phyloP scores from a whole-genome alignment of 2,888 invertebrate genomes.

The Cataglyphis rosenhaueri region DNA sequence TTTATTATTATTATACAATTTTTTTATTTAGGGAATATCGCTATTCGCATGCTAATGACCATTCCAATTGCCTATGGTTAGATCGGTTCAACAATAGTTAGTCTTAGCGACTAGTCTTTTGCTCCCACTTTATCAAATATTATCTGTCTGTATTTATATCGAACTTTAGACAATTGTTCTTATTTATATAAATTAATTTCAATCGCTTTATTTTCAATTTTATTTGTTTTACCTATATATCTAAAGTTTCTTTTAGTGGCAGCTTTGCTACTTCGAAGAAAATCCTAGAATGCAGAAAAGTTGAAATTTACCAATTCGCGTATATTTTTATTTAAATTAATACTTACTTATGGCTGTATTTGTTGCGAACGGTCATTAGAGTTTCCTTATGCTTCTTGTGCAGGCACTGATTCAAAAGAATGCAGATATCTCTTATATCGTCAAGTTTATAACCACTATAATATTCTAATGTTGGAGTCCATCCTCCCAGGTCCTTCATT shows the following conservation, averaged over 20 bases:
- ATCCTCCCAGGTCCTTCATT: constrained; percentile 92
- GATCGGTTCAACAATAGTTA: constrained; percentile 50
- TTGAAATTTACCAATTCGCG: constrained; percentile 26
- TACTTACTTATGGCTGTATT: constrained; percentile 95
- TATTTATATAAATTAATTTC: constrained; percentile 37
- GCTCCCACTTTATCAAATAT: neutral
- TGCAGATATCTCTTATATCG: constrained; percentile 91
- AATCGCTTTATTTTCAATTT: constrained; percentile 67
- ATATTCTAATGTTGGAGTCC: constrained; percentile 91
- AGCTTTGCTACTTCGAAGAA: constrained; percentile 97
- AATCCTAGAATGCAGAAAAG: constrained; percentile 87
- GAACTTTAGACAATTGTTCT: constrained; percentile 46
- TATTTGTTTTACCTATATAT: constrained; percentile 77
- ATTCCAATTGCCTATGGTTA: constrained; percentile 43
- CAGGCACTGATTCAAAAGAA: constrained; percentile 91
- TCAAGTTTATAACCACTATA: constrained; percentile 92
- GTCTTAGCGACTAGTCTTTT: constrained; percentile 35
- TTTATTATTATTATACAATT: neutral
- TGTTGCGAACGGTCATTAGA: constrained; percentile 94
- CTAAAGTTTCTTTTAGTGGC: constrained; percentile 87
- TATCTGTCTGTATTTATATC: constrained; percentile 29
- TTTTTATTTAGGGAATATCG: constrained; percentile 10
- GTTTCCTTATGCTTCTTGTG: constrained; percentile 92
- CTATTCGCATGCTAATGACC: constrained; percentile 50
- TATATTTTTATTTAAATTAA: constrained; percentile 8